Base-by-base conservation (phyloP, 2,888 invertebrate species). In the Epistrophe grossulariae region DNA sequence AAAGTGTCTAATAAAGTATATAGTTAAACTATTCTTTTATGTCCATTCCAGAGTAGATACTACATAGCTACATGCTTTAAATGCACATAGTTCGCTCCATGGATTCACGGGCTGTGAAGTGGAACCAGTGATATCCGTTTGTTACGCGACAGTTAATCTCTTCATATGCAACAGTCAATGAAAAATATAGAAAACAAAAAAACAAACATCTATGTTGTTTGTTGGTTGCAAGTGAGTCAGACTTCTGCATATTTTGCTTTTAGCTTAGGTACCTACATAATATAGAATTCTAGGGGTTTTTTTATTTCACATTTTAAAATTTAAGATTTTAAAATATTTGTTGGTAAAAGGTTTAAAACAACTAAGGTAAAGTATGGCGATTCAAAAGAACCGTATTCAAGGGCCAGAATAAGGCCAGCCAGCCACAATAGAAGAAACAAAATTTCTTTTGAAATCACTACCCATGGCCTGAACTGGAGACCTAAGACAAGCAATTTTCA, bases 91-190 rank as follows among this genome's bases (percentile, higher is more conserved):
- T 17, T 15, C 48, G 48, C 38, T 77, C 87, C 89, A 85, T 82
- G 85, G 89, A 90, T 89, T 89, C 91, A 92, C 89, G 90, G 90
- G 91, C 92, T 91, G 90, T 91, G 91, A 92, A 91, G 92, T 91
- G 91, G 91, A 92, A 92, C 92, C 91, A 89, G 90, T 91, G 90
- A 91, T 91, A 91, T 92, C 91, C 92, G 92, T 90, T 91, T 91
- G 91, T 91, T 91, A 90, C 91, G 90, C 90, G 90, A 90, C 90
- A 90, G 90, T 90, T 89, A 89, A 89, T 90, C 88, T 89, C 89
- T 84, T 89, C 89, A 88, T 70, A 72, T 71, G 70, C 62, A 66
- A 68, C 71, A 82, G 28, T 62, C 55, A 73, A 55, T 28, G 62
- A 74, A 70, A 84, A 78, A 74, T 50, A 85, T 55, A 64, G 35